Evolutionary conservation across 2,888 invertebrate genomes (phyloP).

Genomic region (Oscheius myriophilus): DNA sequence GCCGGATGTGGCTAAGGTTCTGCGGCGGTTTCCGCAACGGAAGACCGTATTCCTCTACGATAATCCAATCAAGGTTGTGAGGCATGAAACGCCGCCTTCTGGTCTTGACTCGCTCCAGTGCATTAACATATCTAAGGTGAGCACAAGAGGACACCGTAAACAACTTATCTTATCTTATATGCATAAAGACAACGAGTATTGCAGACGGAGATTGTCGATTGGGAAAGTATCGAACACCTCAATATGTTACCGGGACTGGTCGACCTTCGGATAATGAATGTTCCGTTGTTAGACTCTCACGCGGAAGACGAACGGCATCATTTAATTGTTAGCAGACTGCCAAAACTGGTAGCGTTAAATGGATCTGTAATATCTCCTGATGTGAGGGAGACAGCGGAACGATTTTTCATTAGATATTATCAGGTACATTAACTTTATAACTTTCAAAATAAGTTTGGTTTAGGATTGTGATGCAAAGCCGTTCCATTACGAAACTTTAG

Average conservation of each 20-base stretch:
- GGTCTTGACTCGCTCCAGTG: conserved; percentile 38
- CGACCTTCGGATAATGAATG: conserved; percentile 85
- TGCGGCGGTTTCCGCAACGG: conserved; percentile 52
- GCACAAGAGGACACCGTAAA: conserved; percentile 9
- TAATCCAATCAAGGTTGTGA: conserved; percentile 63
- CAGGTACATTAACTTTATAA: conserved; percentile 38
- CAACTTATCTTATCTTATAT: not conserved
- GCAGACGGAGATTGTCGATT: conserved; percentile 50
- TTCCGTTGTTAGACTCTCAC: conserved; percentile 74
- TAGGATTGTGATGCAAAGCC: conserved; percentile 53
- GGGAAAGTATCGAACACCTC: conserved; percentile 82
- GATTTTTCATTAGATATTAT: conserved; percentile 72
- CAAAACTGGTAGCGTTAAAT: conserved; percentile 70
- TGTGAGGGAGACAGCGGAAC: conserved; percentile 72
- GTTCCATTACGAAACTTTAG: conserved; percentile 46
- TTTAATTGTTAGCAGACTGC: conserved; percentile 56
- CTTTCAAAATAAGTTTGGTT: conserved; percentile 13
- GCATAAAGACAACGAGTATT: conserved; percentile 17
- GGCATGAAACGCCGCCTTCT: conserved; percentile 35
- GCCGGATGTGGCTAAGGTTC: conserved; percentile 48
- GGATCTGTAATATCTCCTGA: conserved; percentile 69
- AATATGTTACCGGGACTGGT: conserved; percentile 86
- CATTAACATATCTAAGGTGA: conserved; percentile 48
- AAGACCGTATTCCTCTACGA: conserved; percentile 77
- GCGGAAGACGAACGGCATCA: conserved; percentile 56